A percentile compares a stretch with the other conserved stretches of the same genome.
Conservation (phyloP, 1,140 invertebrate species). For the Wasmannia auropunctata region DNA sequence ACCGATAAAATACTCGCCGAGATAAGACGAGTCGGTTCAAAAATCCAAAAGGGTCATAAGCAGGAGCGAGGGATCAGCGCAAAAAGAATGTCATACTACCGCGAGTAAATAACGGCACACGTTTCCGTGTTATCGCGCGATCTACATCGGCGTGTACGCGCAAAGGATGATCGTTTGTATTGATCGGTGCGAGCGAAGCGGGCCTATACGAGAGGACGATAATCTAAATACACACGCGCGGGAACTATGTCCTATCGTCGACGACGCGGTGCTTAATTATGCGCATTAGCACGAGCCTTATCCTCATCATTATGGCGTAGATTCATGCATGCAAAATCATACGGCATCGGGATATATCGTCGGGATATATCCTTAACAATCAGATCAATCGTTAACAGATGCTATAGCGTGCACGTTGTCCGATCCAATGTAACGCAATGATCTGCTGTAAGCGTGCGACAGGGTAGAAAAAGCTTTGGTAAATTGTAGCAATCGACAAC, state of each 20-base stretch:
- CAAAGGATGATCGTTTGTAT: slow-evolving; percentile 64
- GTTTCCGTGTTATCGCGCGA: slow-evolving; percentile 56
- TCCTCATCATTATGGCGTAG: slow-evolving; percentile 58
- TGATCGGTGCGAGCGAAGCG: slow-evolving; percentile 23
- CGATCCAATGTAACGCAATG: not conserved
- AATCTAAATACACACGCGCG: slow-evolving; percentile 65
- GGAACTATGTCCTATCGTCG: slow-evolving; percentile 51
- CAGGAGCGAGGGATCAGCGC: not conserved
- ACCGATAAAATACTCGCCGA: not conserved
- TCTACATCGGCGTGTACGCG: slow-evolving; percentile 39
- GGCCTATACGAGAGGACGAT: not conserved
- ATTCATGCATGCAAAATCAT: slow-evolving; percentile 35
- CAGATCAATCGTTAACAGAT: too few relatives aligned
- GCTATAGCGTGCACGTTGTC: not conserved
- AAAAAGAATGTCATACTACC: slow-evolving; percentile 58
- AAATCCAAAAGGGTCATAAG: slow-evolving; percentile 5
- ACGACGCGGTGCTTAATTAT: slow-evolving; percentile 67
- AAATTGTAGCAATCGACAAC: not conserved
- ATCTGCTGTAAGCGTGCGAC: not conserved
- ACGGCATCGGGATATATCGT: slow-evolving; percentile 52
- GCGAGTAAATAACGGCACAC: slow-evolving; percentile 46
- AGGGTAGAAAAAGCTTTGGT: not conserved
- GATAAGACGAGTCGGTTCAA: slow-evolving; percentile 3
- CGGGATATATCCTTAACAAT: slow-evolving; percentile 58
- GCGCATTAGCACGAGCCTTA: slow-evolving; percentile 64